Evolutionary conservation across 2,113 vertebrate genomes (phyloP), one percentile per base, ranked within the genome.

Genomic region (Takifugu flavidus): DNA sequence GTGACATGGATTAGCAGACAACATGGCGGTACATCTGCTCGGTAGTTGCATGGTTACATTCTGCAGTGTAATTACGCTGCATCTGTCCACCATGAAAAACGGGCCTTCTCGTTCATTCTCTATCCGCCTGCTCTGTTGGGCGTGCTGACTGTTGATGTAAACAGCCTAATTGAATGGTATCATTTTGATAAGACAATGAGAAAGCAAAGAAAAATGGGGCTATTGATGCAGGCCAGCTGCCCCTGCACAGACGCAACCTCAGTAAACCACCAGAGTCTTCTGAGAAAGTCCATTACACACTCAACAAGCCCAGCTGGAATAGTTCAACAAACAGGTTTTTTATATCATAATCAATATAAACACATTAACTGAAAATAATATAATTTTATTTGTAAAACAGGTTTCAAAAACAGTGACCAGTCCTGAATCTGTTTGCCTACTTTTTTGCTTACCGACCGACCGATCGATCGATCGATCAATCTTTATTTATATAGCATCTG

Each of bases 221-320:
- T 73, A 79, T 83, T 83, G 80, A 60, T 49, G 42, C 25, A n/a
- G 26, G 55, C 68, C 82, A 83, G 79, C 71, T 85, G 79, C 73
- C 62, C 62, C 59, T 68, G 13, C 53, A 49, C 65, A 71, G 54
- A 76, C 46, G 50, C 53, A 43, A 46, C 49, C 50, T 31, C n/a
- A 62, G 62, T 49, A 20, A 20, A 20, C 49, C 53, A 3, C 20
- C 4, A 2, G 14, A 20, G 25, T 45, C 39, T 62, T 55, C 72
- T 70, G 55, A 74, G 65, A 49, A 51, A 46, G 54, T 49, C 31
- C 53, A 60, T 72, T 56, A 56, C 43, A 55, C 61, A 58, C 56
- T 58, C 2, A 39, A 39, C 34, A 39, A 39, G 34, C 34, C 34
- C 34, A 39, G 34, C 34, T 10, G 7, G 3, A 39, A 39, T 39